phyloP scores from a whole-genome alignment of 2,888 invertebrate genomes.

The Callosobruchus maculatus region DNA sequence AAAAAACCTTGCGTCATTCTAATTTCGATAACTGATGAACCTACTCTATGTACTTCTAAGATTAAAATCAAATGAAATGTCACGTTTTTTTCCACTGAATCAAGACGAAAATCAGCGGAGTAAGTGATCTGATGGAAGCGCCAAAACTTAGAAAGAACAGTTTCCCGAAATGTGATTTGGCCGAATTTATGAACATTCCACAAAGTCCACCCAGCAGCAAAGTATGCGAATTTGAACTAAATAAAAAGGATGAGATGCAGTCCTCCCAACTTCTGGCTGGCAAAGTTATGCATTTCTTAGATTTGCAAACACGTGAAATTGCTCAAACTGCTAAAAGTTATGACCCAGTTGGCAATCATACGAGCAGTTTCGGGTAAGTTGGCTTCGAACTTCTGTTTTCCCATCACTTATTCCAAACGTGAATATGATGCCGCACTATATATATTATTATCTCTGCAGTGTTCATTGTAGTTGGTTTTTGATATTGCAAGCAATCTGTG shows the following conservation, averaged over 20 bases:
- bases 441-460: background rate
- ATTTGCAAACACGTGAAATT: background rate
- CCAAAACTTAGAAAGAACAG: too few species aligned
- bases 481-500: too few species aligned
- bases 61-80: too few species aligned
- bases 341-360: background rate
- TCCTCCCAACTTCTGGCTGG: background rate
- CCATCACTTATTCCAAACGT: background rate
- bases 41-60: too few species aligned
- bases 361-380: background rate
- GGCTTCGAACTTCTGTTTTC: background rate
- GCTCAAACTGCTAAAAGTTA: background rate
- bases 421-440: background rate
- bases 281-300: background rate
- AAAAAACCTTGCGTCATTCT: too few species aligned
- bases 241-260: background rate
- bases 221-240: background rate
- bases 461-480: too few species aligned
- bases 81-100: too few species aligned
- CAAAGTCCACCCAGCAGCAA: background rate
- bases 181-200: too few species aligned
- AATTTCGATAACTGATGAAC: too few species aligned
- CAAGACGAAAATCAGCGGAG: too few species aligned
- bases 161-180: too few species aligned
- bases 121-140: too few species aligned